These are phyloP conservation scores for Calliopum simillimum DNA, from an alignment of 2,888 invertebrate species.

Conservation along the genomic window DNA sequence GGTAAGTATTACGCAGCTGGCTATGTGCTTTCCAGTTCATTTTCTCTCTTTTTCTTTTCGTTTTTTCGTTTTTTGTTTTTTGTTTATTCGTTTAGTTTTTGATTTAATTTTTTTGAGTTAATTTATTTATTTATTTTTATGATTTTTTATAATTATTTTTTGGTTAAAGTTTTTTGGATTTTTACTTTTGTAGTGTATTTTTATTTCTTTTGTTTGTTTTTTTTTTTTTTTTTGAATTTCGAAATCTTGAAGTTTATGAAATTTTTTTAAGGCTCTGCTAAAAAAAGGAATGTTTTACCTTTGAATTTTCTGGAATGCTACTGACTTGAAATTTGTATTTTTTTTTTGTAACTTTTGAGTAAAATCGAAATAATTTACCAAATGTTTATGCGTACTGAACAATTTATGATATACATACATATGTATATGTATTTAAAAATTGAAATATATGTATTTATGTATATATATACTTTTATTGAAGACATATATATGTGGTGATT, in stretches of 20 bases:
- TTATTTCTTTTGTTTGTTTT: constrained; percentile 35
- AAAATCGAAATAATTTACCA: no score
- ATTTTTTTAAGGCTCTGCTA: constrained; percentile 26
- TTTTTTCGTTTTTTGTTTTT: constrained; percentile 26
- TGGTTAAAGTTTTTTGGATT: constrained; percentile 32
- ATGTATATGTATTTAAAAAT: no score
- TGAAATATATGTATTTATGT: no score
- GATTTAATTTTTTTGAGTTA: no score
- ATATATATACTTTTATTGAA: neutral
- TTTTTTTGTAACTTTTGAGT: neutral
- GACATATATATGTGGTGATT: neutral
- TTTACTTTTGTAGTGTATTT: constrained; percentile 35
- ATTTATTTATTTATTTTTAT: neutral
- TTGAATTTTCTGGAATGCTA: constrained; percentile 55
- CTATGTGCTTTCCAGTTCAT: constrained; percentile 55
- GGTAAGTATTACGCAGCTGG: constrained; percentile 76
- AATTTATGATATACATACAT: no score
- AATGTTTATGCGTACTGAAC: no score
- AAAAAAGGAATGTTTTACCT: constrained; percentile 29
- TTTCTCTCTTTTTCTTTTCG: constrained; percentile 42
- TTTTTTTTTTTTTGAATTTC: constrained; percentile 32
- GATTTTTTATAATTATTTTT: neutral
- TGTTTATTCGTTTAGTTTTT: neutral
- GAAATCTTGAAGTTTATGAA: no score
- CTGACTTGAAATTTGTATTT: constrained; percentile 20